Evolutionary conservation across 2,888 invertebrate species (phyloP), one percentile per base, ranked within the genome.

Genomic region (Melangyna quadrimaculata): DNA sequence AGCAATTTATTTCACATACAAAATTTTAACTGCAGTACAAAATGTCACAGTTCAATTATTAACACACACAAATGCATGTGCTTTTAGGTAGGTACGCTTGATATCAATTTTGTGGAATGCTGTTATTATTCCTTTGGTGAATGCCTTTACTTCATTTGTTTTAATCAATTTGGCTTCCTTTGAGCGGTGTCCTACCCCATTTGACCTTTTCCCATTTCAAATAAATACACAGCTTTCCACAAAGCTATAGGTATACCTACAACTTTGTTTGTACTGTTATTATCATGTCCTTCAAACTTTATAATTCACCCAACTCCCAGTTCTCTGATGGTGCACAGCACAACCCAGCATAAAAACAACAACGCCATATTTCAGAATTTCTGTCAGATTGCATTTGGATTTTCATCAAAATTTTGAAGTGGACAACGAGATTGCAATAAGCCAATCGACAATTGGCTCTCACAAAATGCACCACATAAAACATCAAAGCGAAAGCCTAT

Each of bases 381-480:
- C 53, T 75, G 67, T 71, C 63, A 57, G 86, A 69, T 81, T 86
- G 81, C 84, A 80, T 86, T 80, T 86, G 72, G 57, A 86, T 86
- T 81, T 81, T 65, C 77, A 86, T 80, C 77, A 86, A 81, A 67
- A 80, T 65, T 80, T 55, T 78, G 51, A 86, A 86, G 86, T 78
- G 81, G 81, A 80, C 86, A 86, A 80, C 86, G 65, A 81, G 80
- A 81, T 86, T 78, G 86, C 86, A 86, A 86, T 86, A 86, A 86
- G 86, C 86, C 86, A 81, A 86, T 86, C 77, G 86, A 86, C 86
- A 86, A 86, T 86, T 86, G 86, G 81, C 80, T 86, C 67, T 55
- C 43, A 19, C 17, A 45, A 17, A 45, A 51, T 65, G 45, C 51
- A 45, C 32, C 67, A 51, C 40, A 53, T 24, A 74, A 51, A 74